Percentiles rank a stretch among this genome's conserved stretches.
Conservation (phyloP, 2,888 invertebrate species). For the Tricholauxania praeusta region DNA sequence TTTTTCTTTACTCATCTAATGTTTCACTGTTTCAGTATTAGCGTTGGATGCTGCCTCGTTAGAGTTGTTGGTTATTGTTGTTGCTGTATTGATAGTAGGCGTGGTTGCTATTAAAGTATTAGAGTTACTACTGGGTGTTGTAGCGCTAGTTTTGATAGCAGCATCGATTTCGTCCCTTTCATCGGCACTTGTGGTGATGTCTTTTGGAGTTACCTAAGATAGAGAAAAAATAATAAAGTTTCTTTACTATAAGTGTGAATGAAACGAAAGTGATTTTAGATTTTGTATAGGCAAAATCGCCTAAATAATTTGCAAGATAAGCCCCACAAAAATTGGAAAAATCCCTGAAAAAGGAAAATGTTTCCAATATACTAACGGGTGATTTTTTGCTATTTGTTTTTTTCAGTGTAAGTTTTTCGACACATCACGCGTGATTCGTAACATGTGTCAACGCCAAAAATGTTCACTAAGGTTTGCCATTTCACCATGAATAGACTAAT, state of each 20-base stretch:
- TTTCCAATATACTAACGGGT: too few relatives aligned
- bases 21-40: background rate
- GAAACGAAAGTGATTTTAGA: too few relatives aligned
- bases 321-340: too few relatives aligned
- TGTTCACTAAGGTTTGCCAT: too few relatives aligned
- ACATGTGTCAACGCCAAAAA: too few relatives aligned
- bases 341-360: too few relatives aligned
- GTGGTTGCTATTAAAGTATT: conserved; percentile 44
- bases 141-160: conserved; percentile 49
- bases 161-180: conserved; percentile 58
- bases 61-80: conserved; percentile 39
- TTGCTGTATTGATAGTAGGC: conserved; percentile 33
- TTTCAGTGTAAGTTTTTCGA: too few relatives aligned
- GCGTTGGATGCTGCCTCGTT: conserved; percentile 19
- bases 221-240: conserved; percentile 30
- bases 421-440: too few relatives aligned
- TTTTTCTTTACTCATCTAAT: conserved; percentile 8
- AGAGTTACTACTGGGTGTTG: conserved; percentile 53
- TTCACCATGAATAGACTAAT: too few relatives aligned
- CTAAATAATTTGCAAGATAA: too few relatives aligned
- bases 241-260: background rate
- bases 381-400: too few relatives aligned
- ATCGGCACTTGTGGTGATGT: conserved; percentile 61
- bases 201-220: conserved; percentile 64
- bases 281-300: too few relatives aligned